Base-by-base conservation (phyloP, 2,113 vertebrate species). In the Melanerpes formicivorus region DNA sequence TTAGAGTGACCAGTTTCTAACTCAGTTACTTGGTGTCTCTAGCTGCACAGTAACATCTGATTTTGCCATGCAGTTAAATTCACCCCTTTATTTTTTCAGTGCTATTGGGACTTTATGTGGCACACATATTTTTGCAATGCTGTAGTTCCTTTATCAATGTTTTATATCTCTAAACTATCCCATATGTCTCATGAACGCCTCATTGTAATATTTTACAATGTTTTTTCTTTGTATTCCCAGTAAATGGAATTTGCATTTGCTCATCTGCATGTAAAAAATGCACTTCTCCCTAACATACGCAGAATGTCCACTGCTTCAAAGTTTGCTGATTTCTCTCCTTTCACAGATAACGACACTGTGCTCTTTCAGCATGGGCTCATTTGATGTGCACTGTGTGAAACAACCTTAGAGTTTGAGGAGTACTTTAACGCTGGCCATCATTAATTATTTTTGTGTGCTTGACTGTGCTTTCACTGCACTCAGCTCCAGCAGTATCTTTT, bases 221-320 rank as follows among this genome's bases (percentile, higher is more conserved):
- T 69, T 90, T 40, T 40, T 40, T 90, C 88, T 83, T 94, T 92
- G 69, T 94, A 93, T 90, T 94, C 84, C 81, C 44, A 87, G 73
- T 90, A 70, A 95, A 14, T 92, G 73, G 44, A 95, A 85, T 83
- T 93, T 83, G 80, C 84, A 80, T 96, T 93, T 95, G 22, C 62
- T 95, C 90, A 94, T 96, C 67, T 95, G 93, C 95, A 95, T 95
- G 94, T 89, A 73, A 94, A 94, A 90, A 75, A 62, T 93, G 76
- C 81, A 93, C 65, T 94, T 82, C 70, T 93, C 81, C 67, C 81
- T 87, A 93, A 93, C 58, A 95, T 86, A 93, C 85, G 66, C 59
- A 90, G 46, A 87, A 89, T 82, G 89, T 94, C 84, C 86, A 72
- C 94, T 95, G 92, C 93, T 94, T 96, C 93, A 77, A 95, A 94